Evolutionary conservation across 2,888 invertebrate genomes (phyloP).

Genomic region (Hirtodrosophila trivittata): DNA sequence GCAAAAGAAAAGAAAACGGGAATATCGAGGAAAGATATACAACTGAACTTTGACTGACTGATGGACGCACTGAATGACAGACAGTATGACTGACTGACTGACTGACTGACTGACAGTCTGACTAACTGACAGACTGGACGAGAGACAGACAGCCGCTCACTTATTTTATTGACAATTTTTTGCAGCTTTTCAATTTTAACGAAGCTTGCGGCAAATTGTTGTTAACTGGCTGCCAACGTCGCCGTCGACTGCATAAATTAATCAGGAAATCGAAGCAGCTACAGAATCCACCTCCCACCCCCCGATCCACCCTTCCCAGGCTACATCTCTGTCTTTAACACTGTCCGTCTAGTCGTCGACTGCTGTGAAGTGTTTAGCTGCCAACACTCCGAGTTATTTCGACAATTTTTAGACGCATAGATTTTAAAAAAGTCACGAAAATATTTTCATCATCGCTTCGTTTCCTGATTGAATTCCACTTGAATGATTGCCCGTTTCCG

Average conservation of each 20-base stretch:
- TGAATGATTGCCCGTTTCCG: constrained; percentile 52
- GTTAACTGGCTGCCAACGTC: constrained; percentile 64
- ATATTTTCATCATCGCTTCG: constrained; percentile 75
- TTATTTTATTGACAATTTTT: constrained; percentile 78
- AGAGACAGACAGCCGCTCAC: constrained; percentile 36
- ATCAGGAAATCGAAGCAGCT: constrained; percentile 76
- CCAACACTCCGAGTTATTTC: constrained; percentile 29
- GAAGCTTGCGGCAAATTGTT: constrained; percentile 78
- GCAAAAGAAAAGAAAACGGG: neutral
- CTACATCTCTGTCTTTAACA: constrained; percentile 6
- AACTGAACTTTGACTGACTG: constrained; percentile 74
- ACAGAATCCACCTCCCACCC: constrained; percentile 20
- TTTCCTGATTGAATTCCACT: constrained; percentile 73
- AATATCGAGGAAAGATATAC: neutral
- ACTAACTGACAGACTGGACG: constrained; percentile 11
- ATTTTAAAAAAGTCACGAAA: constrained; percentile 54
- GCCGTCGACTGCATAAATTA: constrained; percentile 71
- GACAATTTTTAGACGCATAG: constrained; percentile 62
- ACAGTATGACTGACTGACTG: constrained; percentile 5
- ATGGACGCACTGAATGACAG: constrained; percentile 49
- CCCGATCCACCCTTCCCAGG: neutral
- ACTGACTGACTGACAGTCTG: constrained; percentile 1
- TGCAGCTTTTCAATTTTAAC: constrained; percentile 71
- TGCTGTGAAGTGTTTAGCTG: constrained; percentile 34
- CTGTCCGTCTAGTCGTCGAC: constrained; percentile 2